These are phyloP conservation scores for Pemphredon lugubris DNA, from an alignment of 2,888 invertebrate species.

Conservation along the genomic window DNA sequence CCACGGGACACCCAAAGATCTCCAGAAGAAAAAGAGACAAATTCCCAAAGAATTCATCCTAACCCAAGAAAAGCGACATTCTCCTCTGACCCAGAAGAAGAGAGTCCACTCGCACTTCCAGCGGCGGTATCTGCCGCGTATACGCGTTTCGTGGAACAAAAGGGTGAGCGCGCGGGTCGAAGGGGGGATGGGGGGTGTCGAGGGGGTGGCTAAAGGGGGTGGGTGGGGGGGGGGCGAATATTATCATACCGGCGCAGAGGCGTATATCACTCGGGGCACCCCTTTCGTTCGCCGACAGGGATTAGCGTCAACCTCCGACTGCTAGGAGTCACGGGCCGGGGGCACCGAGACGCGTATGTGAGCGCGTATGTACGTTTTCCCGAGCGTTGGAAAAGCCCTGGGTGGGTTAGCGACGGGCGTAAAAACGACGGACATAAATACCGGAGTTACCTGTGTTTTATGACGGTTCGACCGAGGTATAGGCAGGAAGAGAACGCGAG, in stretches of 20 bases:
- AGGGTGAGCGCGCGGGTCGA: background rate
- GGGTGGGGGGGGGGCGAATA: constrained; percentile 65
- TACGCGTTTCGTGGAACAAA: background rate
- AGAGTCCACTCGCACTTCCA: constrained; percentile 3
- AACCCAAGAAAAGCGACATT: too few species aligned
- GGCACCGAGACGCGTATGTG: constrained; percentile 53
- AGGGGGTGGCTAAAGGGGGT: background rate
- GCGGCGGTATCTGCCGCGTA: background rate
- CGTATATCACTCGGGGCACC: constrained; percentile 77
- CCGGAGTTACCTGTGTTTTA: constrained; percentile 80
- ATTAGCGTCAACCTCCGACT: constrained; percentile 79
- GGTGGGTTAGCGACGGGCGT: constrained; percentile 65
- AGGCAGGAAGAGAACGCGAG: constrained; percentile 59
- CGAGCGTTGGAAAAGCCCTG: constrained; percentile 41
- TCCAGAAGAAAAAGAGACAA: too few species aligned
- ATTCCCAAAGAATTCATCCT: too few species aligned
- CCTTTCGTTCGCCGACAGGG: constrained; percentile 77
- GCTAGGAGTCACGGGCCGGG: constrained; percentile 58
- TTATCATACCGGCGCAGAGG: constrained; percentile 79
- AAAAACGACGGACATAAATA: constrained; percentile 79
- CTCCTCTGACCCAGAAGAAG: constrained; percentile 52
- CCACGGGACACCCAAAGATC: too few species aligned
- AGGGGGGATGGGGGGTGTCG: constrained; percentile 5
- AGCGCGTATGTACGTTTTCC: constrained; percentile 41
- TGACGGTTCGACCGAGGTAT: constrained; percentile 67